Base-by-base conservation (phyloP, 2,113 vertebrate species). In the Acanthisitta chloris region DNA sequence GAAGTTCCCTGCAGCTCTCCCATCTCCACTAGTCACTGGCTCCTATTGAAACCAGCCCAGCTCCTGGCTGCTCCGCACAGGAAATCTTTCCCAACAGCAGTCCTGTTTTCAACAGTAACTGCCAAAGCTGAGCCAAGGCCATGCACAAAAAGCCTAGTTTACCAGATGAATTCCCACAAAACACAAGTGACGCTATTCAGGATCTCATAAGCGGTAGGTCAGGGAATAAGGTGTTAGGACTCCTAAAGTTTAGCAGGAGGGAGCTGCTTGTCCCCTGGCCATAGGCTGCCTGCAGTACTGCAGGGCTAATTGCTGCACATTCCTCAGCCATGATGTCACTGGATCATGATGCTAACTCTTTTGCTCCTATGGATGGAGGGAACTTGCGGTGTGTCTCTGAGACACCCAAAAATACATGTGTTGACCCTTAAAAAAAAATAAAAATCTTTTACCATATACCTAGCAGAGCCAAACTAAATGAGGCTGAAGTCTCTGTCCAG, bases 401-500 rank as follows among this genome's bases (percentile, higher is more conserved):
- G 94, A 94, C 93, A 94, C 88, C 74, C 91, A 74, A 90, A 95
- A 94, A 93, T 88, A 97, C 97, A 95, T 82, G 91, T 70, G 94
- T 95, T 97, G 96, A 97, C 95, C 97, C 89, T 96, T 96, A 66
- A 91, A 91, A 97, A 89, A 81, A 78, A 57, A 48, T 14, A 25
- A 54, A 40, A 58, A 57, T 80, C 36, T 94, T 95, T 97, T 95
- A 94, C 92, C 95, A 34, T 95, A 86, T 85, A 96, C 78, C 72
- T 88, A 86, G 43, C 86, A 92, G 93, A 97, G 97, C 97, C 98
- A 98, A 98, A 94, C 96, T 94, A 98, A 98, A 98, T 98, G 98
- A 98, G 98, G 97, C 94, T 92, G 97, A 98, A 97, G 97, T 98
- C 97, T 97, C 97, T 98, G 97, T 98, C 98, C 97, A 98, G 95